phyloP scores from a whole-genome alignment of 35 echinoderm and acorn worm species.

The Nesometra sesokonis region DNA sequence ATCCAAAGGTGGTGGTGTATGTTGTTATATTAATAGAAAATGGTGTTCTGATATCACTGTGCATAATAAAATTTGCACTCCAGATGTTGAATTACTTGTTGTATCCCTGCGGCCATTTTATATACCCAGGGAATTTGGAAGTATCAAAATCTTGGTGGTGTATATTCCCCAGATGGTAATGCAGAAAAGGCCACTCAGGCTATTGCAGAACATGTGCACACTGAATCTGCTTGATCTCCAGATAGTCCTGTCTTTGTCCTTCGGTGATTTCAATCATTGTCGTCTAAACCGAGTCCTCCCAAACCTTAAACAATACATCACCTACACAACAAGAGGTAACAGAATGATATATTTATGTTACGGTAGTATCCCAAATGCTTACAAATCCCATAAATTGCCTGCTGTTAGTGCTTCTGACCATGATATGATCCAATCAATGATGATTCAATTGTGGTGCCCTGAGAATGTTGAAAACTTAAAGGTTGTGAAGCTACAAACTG shows the following conservation, averaged over 20 bases:
- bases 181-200: background rate
- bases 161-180: background rate
- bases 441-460: too few relatives aligned
- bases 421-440: conserved; percentile 6
- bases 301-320: conserved; percentile 19
- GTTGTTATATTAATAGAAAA: background rate
- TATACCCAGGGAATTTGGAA: background rate
- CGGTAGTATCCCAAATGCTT: conserved; percentile 18
- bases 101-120: background rate
- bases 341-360: conserved; percentile 16
- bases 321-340: conserved; percentile 10
- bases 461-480: conserved; percentile 8
- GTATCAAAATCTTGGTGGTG: background rate
- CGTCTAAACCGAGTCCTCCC: background rate
- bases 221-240: background rate
- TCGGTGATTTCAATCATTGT: conserved; percentile 33
- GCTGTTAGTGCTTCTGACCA: conserved; percentile 20
- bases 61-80: background rate
- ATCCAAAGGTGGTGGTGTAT: background rate
- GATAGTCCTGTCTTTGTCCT: conserved; percentile 8
- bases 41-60: background rate
- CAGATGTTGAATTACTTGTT: background rate
- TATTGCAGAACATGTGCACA: background rate
- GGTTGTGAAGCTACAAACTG: background rate
- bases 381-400: background rate